Conservation (phyloP, 2,888 invertebrate genomes). For the Tribolium freemani region DNA sequence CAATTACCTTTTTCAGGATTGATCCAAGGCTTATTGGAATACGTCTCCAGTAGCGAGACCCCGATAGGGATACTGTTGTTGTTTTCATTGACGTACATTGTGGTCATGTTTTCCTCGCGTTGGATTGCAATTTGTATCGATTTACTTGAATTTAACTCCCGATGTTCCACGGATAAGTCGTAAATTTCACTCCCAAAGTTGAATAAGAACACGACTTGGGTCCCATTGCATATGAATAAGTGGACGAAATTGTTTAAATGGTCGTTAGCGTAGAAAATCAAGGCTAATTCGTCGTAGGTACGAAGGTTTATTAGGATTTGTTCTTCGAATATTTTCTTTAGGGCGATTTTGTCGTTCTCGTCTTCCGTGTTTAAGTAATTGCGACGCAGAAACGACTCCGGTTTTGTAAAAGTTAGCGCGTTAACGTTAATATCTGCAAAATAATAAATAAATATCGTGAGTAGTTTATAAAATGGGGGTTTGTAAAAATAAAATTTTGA, state of each 20-base stretch:
- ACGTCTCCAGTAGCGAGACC: conserved; percentile 79
- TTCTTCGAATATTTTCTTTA: conserved; percentile 83
- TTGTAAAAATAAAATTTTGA: background rate
- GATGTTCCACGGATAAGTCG: conserved; percentile 82
- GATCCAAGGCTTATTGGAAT: conserved; percentile 89
- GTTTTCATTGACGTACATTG: conserved; percentile 85
- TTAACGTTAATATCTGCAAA: conserved; percentile 94
- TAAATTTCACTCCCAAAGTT: conserved; percentile 86
- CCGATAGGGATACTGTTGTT: conserved; percentile 80
- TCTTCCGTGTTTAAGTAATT: conserved; percentile 75
- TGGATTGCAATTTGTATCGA: conserved; percentile 92
- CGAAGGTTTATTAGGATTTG: conserved; percentile 90
- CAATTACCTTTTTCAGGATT: conserved; percentile 82
- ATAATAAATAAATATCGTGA: conserved; percentile 45
- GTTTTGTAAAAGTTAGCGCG: conserved; percentile 88
- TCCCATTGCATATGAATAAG: conserved; percentile 84
- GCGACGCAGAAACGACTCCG: conserved; percentile 83
- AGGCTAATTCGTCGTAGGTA: conserved; percentile 85
- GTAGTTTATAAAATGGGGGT: background rate
- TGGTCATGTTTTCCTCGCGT: conserved; percentile 79
- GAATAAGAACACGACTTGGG: conserved; percentile 86
- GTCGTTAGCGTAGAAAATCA: conserved; percentile 93
- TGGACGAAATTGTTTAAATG: conserved; percentile 95
- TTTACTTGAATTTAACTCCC: conserved; percentile 83
- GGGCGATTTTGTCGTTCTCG: conserved; percentile 72